Conservation (phyloP, 2,797 vertebrate genomes). For the Dryobates pubescens region DNA sequence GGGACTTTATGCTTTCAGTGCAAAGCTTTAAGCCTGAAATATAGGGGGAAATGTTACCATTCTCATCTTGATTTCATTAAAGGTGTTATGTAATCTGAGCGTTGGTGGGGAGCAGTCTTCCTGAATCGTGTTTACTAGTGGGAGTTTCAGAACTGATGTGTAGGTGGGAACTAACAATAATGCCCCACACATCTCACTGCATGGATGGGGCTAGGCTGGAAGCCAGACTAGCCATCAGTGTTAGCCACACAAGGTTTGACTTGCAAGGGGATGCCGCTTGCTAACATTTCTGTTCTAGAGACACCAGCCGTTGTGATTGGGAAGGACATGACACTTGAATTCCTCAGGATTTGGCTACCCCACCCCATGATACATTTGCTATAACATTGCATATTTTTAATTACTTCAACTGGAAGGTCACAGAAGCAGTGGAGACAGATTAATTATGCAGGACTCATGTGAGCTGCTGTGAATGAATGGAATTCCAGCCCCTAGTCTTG, state of each 20-base stretch:
- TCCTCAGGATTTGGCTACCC: not conserved
- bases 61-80: not conserved
- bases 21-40: not conserved
- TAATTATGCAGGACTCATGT: not conserved
- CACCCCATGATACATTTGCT: not conserved
- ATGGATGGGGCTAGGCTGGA: not conserved
- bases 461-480: not conserved
- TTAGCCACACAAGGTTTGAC: not conserved
- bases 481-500: not conserved
- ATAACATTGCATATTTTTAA: not conserved
- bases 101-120: conserved; percentile 26
- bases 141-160: not conserved
- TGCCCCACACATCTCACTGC: not conserved
- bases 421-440: not conserved
- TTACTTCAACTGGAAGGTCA: not conserved
- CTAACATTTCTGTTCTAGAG: not conserved
- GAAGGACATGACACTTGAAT: not conserved
- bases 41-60: not conserved
- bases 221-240: not conserved
- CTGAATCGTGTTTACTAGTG: conserved; percentile 21
- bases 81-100: conserved; percentile 24
- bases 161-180: conserved; percentile 18
- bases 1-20: not conserved
- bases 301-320: not conserved
- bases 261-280: not conserved